Percentiles rank a stretch among this genome's conserved stretches.
Conservation (phyloP, 2,888 invertebrate species). For the Troides oblongomaculatus region DNA sequence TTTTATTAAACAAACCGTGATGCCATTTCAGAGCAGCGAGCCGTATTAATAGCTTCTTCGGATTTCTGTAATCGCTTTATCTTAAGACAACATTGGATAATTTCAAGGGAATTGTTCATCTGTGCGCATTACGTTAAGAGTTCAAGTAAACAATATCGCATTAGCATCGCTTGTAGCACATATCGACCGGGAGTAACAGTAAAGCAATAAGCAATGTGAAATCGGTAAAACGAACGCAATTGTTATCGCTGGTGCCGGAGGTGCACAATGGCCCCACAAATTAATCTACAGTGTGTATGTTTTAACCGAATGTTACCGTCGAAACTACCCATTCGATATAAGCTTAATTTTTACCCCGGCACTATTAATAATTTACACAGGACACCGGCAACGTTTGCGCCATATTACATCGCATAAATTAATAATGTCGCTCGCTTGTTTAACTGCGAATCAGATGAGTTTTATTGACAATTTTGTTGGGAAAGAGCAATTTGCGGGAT, state of each 20-base stretch:
- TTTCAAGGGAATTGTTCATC: slow-evolving; percentile 65
- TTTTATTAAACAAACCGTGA: slow-evolving; percentile 81
- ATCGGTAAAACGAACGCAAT: slow-evolving; percentile 31
- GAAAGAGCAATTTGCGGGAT: slow-evolving; percentile 79
- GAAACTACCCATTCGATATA: slow-evolving; percentile 78
- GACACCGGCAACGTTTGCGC: slow-evolving; percentile 76
- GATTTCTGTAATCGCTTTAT: slow-evolving; percentile 81
- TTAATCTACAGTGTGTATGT: slow-evolving; percentile 70
- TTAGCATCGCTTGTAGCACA: neutral
- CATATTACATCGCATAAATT: slow-evolving; percentile 80
- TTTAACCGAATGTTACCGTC: slow-evolving; percentile 72
- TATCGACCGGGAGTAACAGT: neutral
- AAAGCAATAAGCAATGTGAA: neutral
- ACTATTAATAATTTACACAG: slow-evolving; percentile 79
- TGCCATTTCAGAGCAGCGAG: slow-evolving; percentile 79
- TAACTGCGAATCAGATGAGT: slow-evolving; percentile 80
- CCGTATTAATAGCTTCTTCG: slow-evolving; percentile 80
- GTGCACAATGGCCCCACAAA: slow-evolving; percentile 60
- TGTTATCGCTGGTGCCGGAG: slow-evolving; percentile 41
- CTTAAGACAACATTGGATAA: slow-evolving; percentile 74
- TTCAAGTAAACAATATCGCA: slow-evolving; percentile 9
- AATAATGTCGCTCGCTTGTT: slow-evolving; percentile 79
- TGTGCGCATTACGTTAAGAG: slow-evolving; percentile 41
- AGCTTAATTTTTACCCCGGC: slow-evolving; percentile 80
- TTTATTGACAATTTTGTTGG: slow-evolving; percentile 80